Evolutionary conservation across 2,797 vertebrate genomes (phyloP).

Genomic region (Syngnathus acus): DNA sequence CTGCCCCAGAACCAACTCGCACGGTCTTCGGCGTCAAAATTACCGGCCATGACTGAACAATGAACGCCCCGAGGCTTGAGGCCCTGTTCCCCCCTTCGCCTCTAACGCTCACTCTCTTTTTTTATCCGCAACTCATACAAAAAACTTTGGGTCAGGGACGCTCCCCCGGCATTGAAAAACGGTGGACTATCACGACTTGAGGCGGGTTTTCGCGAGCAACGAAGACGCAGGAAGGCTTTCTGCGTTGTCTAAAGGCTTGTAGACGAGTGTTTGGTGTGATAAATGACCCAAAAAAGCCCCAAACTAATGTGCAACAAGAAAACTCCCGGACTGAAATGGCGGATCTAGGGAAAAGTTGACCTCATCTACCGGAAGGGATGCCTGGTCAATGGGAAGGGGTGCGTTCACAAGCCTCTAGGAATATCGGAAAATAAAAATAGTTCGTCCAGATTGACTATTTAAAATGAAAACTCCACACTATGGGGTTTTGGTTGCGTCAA

Average conservation of each 20-base stretch:
- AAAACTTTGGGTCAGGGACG: conserved; percentile 68
- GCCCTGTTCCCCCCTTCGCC: conserved; percentile 1
- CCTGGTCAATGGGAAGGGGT: conserved; percentile 42
- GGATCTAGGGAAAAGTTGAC: conserved; percentile 62
- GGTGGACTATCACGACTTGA: conserved; percentile 22
- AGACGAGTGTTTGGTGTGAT: not conserved
- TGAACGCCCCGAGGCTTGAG: conserved; percentile 61
- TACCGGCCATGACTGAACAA: conserved; percentile 82
- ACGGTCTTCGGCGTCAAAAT: conserved; percentile 94
- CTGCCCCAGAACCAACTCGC: conserved; percentile 93
- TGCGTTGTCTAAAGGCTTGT: conserved; percentile 18
- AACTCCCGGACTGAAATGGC: conserved; percentile 74
- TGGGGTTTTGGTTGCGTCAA: too few relatives aligned
- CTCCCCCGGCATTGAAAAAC: conserved; percentile 52
- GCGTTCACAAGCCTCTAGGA: conserved; percentile 24
- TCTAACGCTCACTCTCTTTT: not conserved
- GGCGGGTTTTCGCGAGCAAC: not conserved
- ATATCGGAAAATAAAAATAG: not conserved
- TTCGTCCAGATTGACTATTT: not conserved
- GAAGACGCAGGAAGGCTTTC: not conserved
- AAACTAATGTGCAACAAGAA: conserved; percentile 56
- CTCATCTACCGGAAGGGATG: conserved; percentile 55
- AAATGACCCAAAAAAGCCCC: conserved; percentile 54
- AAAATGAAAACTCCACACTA: not conserved
- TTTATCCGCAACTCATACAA: conserved; percentile 66